Base-by-base conservation (phyloP, 2,888 invertebrate species). In the Lycia hirtaria region DNA sequence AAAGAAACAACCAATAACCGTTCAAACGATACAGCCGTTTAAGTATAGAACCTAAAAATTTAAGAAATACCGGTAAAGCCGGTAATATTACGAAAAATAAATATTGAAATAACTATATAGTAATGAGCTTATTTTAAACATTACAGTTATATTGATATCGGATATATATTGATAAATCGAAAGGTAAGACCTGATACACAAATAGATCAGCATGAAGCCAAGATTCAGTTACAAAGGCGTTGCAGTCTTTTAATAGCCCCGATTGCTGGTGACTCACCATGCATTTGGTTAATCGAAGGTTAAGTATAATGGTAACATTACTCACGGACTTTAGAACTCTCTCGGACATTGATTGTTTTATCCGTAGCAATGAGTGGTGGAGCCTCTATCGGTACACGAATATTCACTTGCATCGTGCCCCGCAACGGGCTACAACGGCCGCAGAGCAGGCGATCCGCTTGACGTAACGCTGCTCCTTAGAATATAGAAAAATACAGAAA, bases 231-330 rank as follows among this genome's bases (percentile, higher is more conserved):
- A 79, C 80, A 81, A 80, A 87, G 80, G 80, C 76, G 77, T 68
- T 72, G 62, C 64, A 69, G 77, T 65, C 83, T 87, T 82, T 71
- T 81, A 85, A 84, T 89, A 89, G 83, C 75, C 52, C 74, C 65
- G 69, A 68, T 69, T 68, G 73, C 56, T 57, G 67, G 75, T 89
- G 90, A 90, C 78, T 91, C 90, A 89, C 73, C 69, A 62, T 72
- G 72, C 85, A 83, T 88, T 88, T 78, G 79, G 82, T 81, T 85
- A 87, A 90, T 88, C 85, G 87, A 88, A 84, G 82, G 80, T 83
- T 88, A 84, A 81, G 45, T 49, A 49, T 60, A 57, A 62, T 60
- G 43, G 62, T 56, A 43, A 48, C 61, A 64, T 61, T 62, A 60
- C 64, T 62, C 62, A 62, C 40, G 43, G 55, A 45, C 56, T 56